These are phyloP conservation scores for Haliclona indistincta DNA, from an alignment of 37 sponge, comb jelly and placozoan genomes.

Conservation along the genomic window DNA sequence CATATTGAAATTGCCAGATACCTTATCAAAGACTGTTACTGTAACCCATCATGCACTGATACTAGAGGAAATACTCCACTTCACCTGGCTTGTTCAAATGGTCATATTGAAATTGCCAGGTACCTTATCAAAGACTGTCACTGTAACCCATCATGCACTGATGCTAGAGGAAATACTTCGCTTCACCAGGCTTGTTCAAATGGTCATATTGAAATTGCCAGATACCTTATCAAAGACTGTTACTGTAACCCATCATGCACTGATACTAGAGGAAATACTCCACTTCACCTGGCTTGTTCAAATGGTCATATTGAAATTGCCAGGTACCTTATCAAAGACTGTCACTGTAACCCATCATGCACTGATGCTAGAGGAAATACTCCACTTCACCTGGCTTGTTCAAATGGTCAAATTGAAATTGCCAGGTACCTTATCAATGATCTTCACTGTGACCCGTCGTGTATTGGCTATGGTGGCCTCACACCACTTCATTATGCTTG, in stretches of 20 bases:
- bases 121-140: conserved; percentile 2
- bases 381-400: conserved; percentile 9
- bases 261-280: background rate
- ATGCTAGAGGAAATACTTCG: background rate
- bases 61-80: background rate
- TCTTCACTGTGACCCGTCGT: background rate
- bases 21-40: background rate
- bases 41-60: background rate
- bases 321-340: background rate
- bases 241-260: background rate
- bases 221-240: background rate
- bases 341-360: background rate
- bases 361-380: background rate
- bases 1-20: background rate
- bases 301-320: conserved; percentile 6
- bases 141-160: background rate
- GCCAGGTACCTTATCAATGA: background rate
- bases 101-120: conserved; percentile 4
- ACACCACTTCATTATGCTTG: conserved; percentile 8
- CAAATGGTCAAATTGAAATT: background rate
- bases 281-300: background rate
- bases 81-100: background rate
- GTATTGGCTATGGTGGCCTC: conserved; percentile 3
- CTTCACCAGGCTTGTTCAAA: background rate
- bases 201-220: background rate